Evolutionary conservation across 2,797 vertebrate genomes (phyloP).

Genomic region (Pterois miles): DNA sequence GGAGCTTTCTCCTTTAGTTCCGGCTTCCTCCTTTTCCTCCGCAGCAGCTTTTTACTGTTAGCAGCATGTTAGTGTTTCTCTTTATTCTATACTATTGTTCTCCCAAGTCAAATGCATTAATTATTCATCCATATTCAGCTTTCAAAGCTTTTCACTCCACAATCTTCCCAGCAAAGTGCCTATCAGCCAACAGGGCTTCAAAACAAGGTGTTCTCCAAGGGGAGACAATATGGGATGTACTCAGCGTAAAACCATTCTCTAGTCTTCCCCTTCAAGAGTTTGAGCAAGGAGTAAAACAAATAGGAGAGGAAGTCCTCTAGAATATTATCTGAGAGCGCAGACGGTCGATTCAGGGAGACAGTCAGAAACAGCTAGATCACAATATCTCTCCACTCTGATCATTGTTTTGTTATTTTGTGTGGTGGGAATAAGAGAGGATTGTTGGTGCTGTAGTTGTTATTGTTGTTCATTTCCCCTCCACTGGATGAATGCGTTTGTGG

Average conservation of each 20-base stretch:
- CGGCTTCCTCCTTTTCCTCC: constrained; percentile 33
- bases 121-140: constrained; percentile 80
- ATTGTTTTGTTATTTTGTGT: constrained; percentile 46
- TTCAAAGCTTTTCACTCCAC: constrained; percentile 76
- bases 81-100: constrained; percentile 80
- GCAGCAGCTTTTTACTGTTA: constrained; percentile 64
- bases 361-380: constrained; percentile 36
- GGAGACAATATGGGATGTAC: constrained; percentile 70
- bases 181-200: constrained; percentile 72
- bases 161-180: constrained; percentile 77
- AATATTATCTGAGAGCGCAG: constrained; percentile 52
- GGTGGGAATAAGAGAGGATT: constrained; percentile 25
- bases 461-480: constrained; percentile 50
- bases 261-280: constrained; percentile 50
- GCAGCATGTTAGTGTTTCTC: constrained; percentile 68
- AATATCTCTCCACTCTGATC: constrained; percentile 55
- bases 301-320: constrained; percentile 42
- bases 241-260: constrained; percentile 60
- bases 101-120: constrained; percentile 79
- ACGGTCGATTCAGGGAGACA: constrained; percentile 37
- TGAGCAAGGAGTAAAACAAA: constrained; percentile 50
- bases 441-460: constrained; percentile 34
- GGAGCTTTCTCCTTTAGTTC: constrained; percentile 57
- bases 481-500: constrained; percentile 35
- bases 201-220: constrained; percentile 73